phyloP scores from a whole-genome alignment of 2,888 invertebrate species.

The Spodoptera exigua region DNA sequence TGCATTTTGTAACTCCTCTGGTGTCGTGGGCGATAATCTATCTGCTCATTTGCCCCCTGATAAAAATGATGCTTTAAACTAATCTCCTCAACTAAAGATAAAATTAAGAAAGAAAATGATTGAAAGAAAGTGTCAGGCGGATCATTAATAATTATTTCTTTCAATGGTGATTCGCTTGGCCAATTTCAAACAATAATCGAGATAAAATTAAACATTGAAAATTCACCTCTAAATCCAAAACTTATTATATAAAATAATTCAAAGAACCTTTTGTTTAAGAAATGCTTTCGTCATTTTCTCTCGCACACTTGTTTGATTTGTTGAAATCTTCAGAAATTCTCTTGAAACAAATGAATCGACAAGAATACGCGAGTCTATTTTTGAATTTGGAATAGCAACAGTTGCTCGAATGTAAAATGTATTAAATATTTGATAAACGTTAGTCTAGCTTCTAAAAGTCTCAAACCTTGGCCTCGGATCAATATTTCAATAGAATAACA shows the following conservation, averaged over 20 bases:
- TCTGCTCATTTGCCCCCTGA: no score
- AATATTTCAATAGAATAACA: slow-evolving; percentile 40
- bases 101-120: no score
- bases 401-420: slow-evolving; percentile 13
- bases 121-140: not conserved
- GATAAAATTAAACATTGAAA: slow-evolving; percentile 23
- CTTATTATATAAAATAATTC: slow-evolving; percentile 26
- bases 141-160: slow-evolving; percentile 3
- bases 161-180: slow-evolving; percentile 6
- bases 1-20: no score
- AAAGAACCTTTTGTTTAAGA: slow-evolving; percentile 12
- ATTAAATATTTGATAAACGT: slow-evolving; percentile 44
- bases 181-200: slow-evolving; percentile 15
- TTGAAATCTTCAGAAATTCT: slow-evolving; percentile 17
- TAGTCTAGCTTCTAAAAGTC: slow-evolving; percentile 3
- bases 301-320: slow-evolving; percentile 19
- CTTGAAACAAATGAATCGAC: slow-evolving; percentile 32
- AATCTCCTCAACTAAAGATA: no score
- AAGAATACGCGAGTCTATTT: slow-evolving; percentile 19
- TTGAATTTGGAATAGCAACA: slow-evolving; percentile 15
- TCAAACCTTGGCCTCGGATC: slow-evolving; percentile 18
- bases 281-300: slow-evolving; percentile 17
- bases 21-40: no score
- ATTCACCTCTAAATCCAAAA: slow-evolving; percentile 14
- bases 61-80: no score